A percentile compares a stretch with the other conserved stretches of the same genome.
Conservation (phyloP, 2,888 invertebrate species). For the Drosophila pseudotakahashii region DNA sequence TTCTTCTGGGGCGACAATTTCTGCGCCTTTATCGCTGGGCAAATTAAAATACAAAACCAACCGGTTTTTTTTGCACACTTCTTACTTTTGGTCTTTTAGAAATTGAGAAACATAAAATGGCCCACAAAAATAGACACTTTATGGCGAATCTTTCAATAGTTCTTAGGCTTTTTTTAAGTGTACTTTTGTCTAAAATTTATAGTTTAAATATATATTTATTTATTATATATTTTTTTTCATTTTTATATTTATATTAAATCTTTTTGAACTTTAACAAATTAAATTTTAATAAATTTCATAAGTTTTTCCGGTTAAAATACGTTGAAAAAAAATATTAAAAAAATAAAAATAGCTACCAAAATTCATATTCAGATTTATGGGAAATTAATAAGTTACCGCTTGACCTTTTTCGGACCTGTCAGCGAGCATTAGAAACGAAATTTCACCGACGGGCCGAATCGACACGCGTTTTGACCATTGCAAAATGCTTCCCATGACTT, state of each 20-base stretch:
- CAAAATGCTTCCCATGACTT: conserved; percentile 64
- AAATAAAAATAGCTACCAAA: background rate
- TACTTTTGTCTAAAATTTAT: too few relatives aligned
- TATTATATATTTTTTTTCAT: too few relatives aligned
- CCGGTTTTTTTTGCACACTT: conserved; percentile 12
- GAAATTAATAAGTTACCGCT: background rate
- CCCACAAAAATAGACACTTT: background rate
- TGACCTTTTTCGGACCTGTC: conserved; percentile 33
- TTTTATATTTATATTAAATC: too few relatives aligned
- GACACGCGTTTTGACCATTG: conserved; percentile 50
- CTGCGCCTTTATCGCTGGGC: conserved; percentile 18
- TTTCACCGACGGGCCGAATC: conserved; percentile 27
- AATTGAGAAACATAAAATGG: conserved; percentile 13
- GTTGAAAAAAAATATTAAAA: too few relatives aligned
- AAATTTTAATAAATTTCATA: background rate
- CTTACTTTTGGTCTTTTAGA: conserved; percentile 7
- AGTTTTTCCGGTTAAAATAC: background rate
- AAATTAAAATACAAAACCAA: conserved; percentile 2
- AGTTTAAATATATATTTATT: too few relatives aligned
- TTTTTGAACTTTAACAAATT: too few relatives aligned
- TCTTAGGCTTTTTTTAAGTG: too few relatives aligned
- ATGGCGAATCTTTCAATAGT: background rate
- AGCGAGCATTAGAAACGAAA: conserved; percentile 22
- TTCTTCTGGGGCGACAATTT: conserved; percentile 33
- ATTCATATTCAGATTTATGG: background rate